Conservation (phyloP, 2,113 vertebrate species). For the Dunckerocampus dactyliophorus region DNA sequence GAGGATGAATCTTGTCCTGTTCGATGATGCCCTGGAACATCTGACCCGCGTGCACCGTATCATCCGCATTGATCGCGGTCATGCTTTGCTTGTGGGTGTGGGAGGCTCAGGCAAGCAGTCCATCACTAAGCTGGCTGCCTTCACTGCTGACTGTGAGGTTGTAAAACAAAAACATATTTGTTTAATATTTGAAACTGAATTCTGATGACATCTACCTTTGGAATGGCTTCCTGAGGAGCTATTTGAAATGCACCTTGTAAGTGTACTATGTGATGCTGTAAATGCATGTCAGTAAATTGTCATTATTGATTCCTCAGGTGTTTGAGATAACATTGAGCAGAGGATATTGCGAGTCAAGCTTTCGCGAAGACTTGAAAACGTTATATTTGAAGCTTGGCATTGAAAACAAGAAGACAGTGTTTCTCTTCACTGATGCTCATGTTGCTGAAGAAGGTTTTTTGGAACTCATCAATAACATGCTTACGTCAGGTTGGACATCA, state of each 20-base stretch:
- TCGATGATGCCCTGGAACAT: constrained; percentile 93
- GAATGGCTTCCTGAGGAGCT: neutral
- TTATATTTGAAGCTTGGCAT: constrained; percentile 87
- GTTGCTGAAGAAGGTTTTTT: constrained; percentile 93
- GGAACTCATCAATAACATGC: constrained; percentile 97
- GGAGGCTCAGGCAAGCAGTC: constrained; percentile 94
- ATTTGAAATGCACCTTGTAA: neutral
- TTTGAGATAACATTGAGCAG: constrained; percentile 89
- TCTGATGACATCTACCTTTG: neutral
- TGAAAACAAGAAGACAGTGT: constrained; percentile 83
- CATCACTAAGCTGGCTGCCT: constrained; percentile 84
- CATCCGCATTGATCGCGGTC: constrained; percentile 84
- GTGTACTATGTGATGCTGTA: too few species aligned
- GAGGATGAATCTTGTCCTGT: constrained; percentile 89
- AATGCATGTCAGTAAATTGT: too few species aligned
- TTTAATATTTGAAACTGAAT: neutral
- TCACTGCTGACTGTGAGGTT: constrained; percentile 87
- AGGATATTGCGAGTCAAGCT: constrained; percentile 83
- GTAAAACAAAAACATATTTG: neutral
- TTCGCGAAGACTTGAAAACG: constrained; percentile 87
- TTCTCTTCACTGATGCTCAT: constrained; percentile 90
- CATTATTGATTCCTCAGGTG: constrained; percentile 66
- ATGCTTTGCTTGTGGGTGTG: constrained; percentile 87
- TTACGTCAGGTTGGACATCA: constrained; percentile 83
- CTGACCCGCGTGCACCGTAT: constrained; percentile 85